Percentiles rank a stretch among this genome's conserved stretches.
Conservation (phyloP, 1,140 invertebrate genomes). For the Drosophila ohnishii region DNA sequence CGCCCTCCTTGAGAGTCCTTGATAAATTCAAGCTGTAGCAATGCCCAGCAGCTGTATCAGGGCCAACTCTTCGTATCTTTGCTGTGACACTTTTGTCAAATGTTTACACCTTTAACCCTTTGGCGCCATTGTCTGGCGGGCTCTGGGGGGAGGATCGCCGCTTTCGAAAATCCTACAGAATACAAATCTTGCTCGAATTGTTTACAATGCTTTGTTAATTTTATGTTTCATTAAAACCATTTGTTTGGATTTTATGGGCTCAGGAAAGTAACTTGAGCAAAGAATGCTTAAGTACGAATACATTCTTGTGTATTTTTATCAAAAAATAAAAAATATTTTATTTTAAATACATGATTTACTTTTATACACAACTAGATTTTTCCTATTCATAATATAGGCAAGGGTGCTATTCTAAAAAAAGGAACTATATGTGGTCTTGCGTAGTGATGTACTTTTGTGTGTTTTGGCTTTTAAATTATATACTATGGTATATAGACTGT, state of each 20-base stretch:
- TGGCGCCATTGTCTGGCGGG: conserved; percentile 61
- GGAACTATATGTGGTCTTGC: too few species aligned
- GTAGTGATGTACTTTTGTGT: too few species aligned
- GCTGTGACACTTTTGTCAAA: conserved; percentile 81
- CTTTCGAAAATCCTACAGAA: conserved; percentile 8
- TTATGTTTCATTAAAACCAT: conserved; percentile 75
- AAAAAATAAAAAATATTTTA: background rate
- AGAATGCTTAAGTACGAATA: background rate
- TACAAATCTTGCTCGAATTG: conserved; percentile 61
- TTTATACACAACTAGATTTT: background rate
- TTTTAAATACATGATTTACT: background rate
- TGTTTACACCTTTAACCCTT: conserved; percentile 83
- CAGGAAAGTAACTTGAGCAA: background rate
- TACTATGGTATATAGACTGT: too few species aligned
- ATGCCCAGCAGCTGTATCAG: conserved; percentile 57
- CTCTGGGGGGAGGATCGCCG: conserved; percentile 38
- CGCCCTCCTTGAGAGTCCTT: conserved; percentile 31
- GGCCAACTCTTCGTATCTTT: conserved; percentile 44
- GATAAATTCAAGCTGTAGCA: conserved; percentile 7
- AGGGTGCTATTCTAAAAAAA: too few species aligned
- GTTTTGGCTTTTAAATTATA: too few species aligned
- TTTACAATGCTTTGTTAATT: conserved; percentile 67
- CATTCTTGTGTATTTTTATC: background rate
- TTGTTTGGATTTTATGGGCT: conserved; percentile 66
- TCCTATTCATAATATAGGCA: too few species aligned